These are phyloP conservation scores for Leucoraja ocellata DNA, from an alignment of 2,797 vertebrate species.

Conservation along the genomic window DNA sequence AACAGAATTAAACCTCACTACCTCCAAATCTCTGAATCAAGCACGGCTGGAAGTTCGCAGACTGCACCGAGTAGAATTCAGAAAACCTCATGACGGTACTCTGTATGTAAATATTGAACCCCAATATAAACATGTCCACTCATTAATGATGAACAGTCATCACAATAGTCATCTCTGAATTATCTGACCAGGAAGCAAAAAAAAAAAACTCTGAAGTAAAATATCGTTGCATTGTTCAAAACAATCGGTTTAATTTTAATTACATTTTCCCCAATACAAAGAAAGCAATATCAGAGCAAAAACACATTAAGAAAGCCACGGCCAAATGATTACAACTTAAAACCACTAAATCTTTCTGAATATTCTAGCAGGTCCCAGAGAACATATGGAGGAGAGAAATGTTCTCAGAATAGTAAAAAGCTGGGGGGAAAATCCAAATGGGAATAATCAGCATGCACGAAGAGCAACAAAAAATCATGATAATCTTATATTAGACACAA, in stretches of 20 bases:
- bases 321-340: neutral
- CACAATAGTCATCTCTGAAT: neutral
- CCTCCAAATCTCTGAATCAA: slow-evolving; percentile 56
- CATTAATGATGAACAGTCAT: slow-evolving; percentile 39
- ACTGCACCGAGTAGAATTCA: slow-evolving; percentile 53
- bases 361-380: neutral
- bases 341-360: neutral
- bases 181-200: neutral
- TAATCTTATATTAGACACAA: too few relatives aligned
- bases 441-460: neutral
- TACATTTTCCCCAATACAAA: neutral
- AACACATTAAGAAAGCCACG: neutral
- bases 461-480: too few relatives aligned
- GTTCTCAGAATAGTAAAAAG: neutral
- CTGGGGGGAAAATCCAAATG: neutral
- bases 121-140: slow-evolving; percentile 55
- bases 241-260: neutral
- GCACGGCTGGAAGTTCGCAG: slow-evolving; percentile 50
- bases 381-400: neutral
- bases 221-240: neutral
- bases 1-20: slow-evolving; percentile 44
- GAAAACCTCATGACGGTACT: slow-evolving; percentile 37
- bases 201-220: neutral
- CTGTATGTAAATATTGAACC: slow-evolving; percentile 51
- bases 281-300: neutral